A percentile compares a stretch with the other conserved stretches of the same genome.
Conservation (phyloP, 2,797 vertebrate species). For the Lindbergichthys nudifrons region DNA sequence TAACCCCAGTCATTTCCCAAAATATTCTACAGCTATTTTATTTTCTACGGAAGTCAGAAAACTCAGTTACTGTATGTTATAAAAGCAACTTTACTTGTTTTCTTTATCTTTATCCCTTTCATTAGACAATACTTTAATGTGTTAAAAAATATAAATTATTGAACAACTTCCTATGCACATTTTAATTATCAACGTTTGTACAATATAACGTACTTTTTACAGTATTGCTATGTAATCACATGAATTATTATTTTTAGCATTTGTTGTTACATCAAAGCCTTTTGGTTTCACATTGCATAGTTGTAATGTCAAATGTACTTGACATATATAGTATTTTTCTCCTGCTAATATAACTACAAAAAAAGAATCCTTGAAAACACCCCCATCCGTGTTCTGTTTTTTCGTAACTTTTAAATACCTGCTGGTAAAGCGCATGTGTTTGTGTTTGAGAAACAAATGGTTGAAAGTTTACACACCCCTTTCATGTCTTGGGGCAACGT, state of each 20-base stretch:
- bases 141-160: not conserved
- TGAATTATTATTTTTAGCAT: not conserved
- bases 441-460: constrained; percentile 9
- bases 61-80: not conserved
- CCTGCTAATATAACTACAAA: not conserved
- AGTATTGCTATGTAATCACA: no score
- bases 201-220: no score
- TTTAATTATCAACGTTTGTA: not conserved
- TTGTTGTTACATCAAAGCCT: not conserved
- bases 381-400: not conserved
- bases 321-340: not conserved
- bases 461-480: not conserved
- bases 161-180: not conserved
- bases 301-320: not conserved
- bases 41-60: not conserved
- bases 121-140: not conserved
- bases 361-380: not conserved
- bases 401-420: not conserved
- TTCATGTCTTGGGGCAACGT: constrained; percentile 16
- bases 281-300: not conserved
- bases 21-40: not conserved
- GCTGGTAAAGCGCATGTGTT: constrained; percentile 11
- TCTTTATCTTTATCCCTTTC: not conserved
- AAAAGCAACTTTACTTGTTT: not conserved
- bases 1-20: no score